These are phyloP conservation scores for Amphipoea oculea DNA, from an alignment of 2,888 invertebrate species.

Conservation along the genomic window DNA sequence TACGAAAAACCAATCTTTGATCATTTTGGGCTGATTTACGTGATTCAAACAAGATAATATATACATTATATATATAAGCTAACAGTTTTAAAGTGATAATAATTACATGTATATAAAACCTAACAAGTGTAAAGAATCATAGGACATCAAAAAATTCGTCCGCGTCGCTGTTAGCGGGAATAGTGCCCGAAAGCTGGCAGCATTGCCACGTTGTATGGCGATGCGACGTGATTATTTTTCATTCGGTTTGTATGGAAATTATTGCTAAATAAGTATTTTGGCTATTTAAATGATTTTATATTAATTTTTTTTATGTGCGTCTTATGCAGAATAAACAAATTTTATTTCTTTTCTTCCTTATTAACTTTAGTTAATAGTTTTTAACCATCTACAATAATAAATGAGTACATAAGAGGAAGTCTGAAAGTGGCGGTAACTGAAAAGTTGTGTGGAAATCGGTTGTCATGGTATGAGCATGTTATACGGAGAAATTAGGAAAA, in stretches of 20 bases:
- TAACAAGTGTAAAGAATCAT: no score
- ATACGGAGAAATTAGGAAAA: neutral
- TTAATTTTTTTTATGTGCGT: neutral
- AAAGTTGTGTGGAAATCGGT: neutral
- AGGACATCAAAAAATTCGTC: no score
- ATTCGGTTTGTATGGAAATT: neutral
- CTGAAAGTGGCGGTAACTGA: neutral
- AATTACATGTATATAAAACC: no score
- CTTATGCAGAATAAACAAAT: neutral
- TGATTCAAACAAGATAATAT: no score
- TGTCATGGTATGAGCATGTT: neutral
- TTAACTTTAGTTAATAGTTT: neutral
- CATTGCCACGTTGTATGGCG: no score
- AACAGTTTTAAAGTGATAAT: no score
- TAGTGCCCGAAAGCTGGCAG: no score
- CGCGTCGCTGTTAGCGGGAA: no score
- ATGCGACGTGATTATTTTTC: neutral
- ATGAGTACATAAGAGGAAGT: neutral
- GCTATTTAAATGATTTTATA: neutral
- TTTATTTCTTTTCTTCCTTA: neutral
- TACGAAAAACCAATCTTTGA: conserved; percentile 3
- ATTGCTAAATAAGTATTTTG: neutral
- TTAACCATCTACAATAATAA: no score
- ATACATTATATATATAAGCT: no score
- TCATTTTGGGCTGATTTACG: neutral